Conservation (phyloP, 2,113 vertebrate species). For the Xiphorhynchus elegans region DNA sequence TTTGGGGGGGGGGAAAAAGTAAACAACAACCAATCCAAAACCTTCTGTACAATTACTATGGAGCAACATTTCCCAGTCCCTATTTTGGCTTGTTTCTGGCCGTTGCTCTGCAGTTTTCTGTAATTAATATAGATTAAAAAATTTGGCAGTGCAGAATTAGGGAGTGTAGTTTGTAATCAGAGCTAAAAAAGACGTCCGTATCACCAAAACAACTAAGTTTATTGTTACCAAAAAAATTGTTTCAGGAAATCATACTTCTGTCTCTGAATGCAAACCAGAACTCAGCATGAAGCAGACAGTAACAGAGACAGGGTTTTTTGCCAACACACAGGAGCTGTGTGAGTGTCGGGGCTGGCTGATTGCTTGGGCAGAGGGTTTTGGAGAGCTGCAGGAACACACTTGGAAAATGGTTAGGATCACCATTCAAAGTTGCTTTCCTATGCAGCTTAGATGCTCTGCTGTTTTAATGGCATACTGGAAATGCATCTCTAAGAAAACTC, state of each 20-base stretch:
- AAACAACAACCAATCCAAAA: background rate
- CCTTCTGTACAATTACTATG: background rate
- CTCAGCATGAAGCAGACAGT: background rate
- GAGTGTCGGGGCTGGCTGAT: background rate
- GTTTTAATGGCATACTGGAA: background rate
- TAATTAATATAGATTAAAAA: conserved; percentile 17
- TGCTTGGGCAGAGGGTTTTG: background rate
- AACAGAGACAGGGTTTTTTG: background rate
- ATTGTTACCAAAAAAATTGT: conserved; percentile 19
- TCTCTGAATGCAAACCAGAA: background rate
- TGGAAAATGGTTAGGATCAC: background rate
- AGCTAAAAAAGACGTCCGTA: background rate
- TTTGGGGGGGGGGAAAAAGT: background rate
- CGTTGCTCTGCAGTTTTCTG: background rate
- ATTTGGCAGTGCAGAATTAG: background rate
- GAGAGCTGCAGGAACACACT: background rate
- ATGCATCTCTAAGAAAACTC: background rate
- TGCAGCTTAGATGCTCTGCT: background rate
- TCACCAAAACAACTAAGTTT: conserved; percentile 8
- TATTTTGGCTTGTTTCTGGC: background rate
- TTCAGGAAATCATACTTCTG: conserved; percentile 24
- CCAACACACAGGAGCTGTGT: background rate
- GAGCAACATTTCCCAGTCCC: background rate
- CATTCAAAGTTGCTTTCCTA: background rate
- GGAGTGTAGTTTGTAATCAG: background rate